phyloP scores from a whole-genome alignment of 2,888 invertebrate species.

The Macroteleia sp. region DNA sequence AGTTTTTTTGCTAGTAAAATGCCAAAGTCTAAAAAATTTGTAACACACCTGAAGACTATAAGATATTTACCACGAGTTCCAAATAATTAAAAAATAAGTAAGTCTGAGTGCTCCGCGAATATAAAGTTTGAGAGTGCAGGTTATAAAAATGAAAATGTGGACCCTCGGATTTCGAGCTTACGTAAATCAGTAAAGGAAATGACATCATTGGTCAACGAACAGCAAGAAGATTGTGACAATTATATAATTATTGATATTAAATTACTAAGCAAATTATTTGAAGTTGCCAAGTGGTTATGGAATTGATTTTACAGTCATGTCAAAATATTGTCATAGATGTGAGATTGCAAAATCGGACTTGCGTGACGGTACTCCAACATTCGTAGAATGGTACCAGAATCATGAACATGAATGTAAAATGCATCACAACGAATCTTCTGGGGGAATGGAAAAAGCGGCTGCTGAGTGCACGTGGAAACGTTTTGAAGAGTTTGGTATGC shows the following conservation, averaged over 20 bases:
- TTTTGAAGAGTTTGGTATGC: constrained; percentile 33
- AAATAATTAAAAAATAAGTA: not conserved
- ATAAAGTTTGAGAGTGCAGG: not conserved
- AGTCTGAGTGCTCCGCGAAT: constrained; percentile 1
- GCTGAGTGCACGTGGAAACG: constrained; percentile 28
- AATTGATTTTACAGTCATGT: constrained; percentile 51
- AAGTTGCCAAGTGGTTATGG: constrained; percentile 26
- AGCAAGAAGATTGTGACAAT: no score
- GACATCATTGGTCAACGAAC: no score
- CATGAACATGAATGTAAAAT: constrained; percentile 7
- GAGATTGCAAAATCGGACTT: constrained; percentile 30
- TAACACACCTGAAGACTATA: not conserved
- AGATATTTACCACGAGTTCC: constrained; percentile 4
- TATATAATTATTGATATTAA: no score
- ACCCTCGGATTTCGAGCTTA: not conserved
- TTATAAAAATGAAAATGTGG: not conserved
- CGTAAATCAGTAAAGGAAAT: no score
- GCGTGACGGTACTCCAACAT: constrained; percentile 50
- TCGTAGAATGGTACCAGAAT: constrained; percentile 8
- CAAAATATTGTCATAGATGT: constrained; percentile 62
- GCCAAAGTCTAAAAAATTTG: not conserved
- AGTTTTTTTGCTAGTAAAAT: not conserved
- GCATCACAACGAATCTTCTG: constrained; percentile 24
- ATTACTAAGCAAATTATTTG: no score
- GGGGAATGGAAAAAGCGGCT: constrained; percentile 20